A percentile compares a stretch with the other conserved stretches of the same genome.
phyloP scores from a whole-genome alignment of 1,140 invertebrate species.

The Coelopa frigida region DNA sequence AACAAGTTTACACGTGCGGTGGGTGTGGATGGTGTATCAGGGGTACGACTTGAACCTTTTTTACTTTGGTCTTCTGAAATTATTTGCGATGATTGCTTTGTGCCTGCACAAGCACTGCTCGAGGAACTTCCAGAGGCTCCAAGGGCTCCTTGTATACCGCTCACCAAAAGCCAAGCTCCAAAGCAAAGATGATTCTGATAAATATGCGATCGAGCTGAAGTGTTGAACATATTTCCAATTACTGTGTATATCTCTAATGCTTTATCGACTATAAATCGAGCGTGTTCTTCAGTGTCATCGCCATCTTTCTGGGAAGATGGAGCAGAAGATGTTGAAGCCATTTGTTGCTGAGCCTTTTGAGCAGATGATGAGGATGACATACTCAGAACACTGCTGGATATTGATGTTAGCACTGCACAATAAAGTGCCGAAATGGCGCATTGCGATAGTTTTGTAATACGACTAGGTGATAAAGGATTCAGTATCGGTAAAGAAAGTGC shows the following conservation, averaged over 20 bases:
- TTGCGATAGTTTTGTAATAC: constrained; percentile 71
- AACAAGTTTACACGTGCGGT: constrained; percentile 40
- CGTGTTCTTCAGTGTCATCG: constrained; percentile 38
- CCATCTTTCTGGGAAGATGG: constrained; percentile 22
- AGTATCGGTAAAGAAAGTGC: constrained; percentile 77
- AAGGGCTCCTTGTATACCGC: constrained; percentile 67
- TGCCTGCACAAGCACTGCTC: constrained; percentile 23
- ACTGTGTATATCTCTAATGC: constrained; percentile 75
- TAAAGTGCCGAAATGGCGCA: constrained; percentile 66
- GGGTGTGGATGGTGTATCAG: constrained; percentile 28
- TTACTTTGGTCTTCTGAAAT: constrained; percentile 7
- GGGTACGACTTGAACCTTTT: neutral
- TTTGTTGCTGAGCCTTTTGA: constrained; percentile 31
- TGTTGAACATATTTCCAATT: constrained; percentile 71
- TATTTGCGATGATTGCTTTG: constrained; percentile 5
- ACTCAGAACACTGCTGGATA: constrained; percentile 47
- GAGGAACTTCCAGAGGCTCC: constrained; percentile 44
- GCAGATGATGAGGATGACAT: constrained; percentile 37
- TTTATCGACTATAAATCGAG: constrained; percentile 49
- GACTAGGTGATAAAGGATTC: constrained; percentile 74
- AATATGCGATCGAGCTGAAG: constrained; percentile 75
- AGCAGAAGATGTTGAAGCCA: constrained; percentile 15
- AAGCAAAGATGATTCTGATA: constrained; percentile 84
- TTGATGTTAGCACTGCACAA: constrained; percentile 70
- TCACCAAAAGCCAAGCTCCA: constrained; percentile 78